These are phyloP conservation scores for Cherax destructor DNA, from an alignment of 1,140 invertebrate genomes.

Conservation along the genomic window DNA sequence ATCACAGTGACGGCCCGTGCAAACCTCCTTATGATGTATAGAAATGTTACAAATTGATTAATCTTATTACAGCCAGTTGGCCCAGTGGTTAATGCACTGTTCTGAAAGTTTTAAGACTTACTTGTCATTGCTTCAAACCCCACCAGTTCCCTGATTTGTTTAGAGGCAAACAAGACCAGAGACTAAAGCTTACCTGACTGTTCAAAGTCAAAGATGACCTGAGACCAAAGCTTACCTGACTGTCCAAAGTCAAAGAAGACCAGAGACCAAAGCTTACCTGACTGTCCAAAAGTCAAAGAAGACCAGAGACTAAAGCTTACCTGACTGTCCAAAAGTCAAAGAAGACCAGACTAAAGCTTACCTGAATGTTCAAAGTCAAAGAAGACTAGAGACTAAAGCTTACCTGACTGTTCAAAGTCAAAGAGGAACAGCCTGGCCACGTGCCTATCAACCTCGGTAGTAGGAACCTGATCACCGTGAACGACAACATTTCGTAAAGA, in stretches of 20 bases:
- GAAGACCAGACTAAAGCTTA: slow-evolving; percentile 82
- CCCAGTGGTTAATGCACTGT: too few relatives aligned
- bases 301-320: slow-evolving; percentile 32
- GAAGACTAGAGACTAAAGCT: not conserved
- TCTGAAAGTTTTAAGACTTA: too few relatives aligned
- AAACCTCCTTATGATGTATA: too few relatives aligned
- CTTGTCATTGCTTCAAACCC: too few relatives aligned
- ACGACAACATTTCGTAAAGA: slow-evolving; percentile 83
- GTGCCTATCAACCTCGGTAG: slow-evolving; percentile 86
- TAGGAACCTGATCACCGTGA: slow-evolving; percentile 83
- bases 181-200: too few relatives aligned
- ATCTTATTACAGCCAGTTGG: too few relatives aligned
- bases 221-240: slow-evolving; percentile 76
- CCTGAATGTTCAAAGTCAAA: too few relatives aligned
- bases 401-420: slow-evolving; percentile 93
- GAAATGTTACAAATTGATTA: too few relatives aligned
- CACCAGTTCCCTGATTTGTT: slow-evolving; percentile 77
- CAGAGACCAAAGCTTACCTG: too few relatives aligned
- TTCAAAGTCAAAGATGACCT: too few relatives aligned
- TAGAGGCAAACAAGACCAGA: slow-evolving; percentile 98
- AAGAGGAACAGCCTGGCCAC: slow-evolving; percentile 93
- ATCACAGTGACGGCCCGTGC: too few relatives aligned
- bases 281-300: too few relatives aligned
- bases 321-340: slow-evolving; percentile 97
- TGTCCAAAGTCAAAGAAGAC: slow-evolving; percentile 98